These are phyloP conservation scores for Eulemur rufifrons DNA, from an alignment of 2,113 vertebrate species.

Conservation along the genomic window DNA sequence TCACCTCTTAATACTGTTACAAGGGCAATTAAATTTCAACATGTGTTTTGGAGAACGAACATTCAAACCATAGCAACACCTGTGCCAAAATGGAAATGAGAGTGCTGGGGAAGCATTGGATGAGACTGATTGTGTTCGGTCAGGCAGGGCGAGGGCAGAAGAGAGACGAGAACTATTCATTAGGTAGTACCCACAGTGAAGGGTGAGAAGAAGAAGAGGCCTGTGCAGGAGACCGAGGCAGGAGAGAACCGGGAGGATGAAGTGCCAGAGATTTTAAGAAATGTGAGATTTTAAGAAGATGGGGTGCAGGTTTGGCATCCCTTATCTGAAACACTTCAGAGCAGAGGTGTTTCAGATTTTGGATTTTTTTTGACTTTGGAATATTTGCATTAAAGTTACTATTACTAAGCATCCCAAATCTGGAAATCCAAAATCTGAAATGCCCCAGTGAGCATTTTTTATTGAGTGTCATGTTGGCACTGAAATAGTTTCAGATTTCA, in stretches of 20 bases:
- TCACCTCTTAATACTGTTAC: neutral
- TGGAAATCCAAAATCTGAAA: neutral
- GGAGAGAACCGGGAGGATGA: neutral
- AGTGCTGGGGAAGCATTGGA: neutral
- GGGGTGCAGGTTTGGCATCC: neutral
- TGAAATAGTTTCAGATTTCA: neutral
- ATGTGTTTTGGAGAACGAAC: neutral
- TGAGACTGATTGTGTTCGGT: neutral
- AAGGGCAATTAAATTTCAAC: neutral
- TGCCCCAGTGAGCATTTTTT: neutral
- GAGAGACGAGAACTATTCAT: neutral
- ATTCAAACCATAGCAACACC: neutral
- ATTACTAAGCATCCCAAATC: neutral
- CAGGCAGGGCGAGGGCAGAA: neutral
- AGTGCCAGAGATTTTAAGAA: neutral
- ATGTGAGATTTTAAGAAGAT: neutral
- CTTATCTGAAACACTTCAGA: neutral
- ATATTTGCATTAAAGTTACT: neutral
- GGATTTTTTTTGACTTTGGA: neutral
- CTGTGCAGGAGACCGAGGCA: neutral
- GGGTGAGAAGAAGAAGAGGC: no score
- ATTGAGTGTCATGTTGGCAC: neutral
- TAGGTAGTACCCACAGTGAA: neutral
- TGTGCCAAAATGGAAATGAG: neutral
- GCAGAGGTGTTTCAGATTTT: neutral